phyloP scores from a whole-genome alignment of 1,140 invertebrate genomes.

The Drosophila lini region DNA sequence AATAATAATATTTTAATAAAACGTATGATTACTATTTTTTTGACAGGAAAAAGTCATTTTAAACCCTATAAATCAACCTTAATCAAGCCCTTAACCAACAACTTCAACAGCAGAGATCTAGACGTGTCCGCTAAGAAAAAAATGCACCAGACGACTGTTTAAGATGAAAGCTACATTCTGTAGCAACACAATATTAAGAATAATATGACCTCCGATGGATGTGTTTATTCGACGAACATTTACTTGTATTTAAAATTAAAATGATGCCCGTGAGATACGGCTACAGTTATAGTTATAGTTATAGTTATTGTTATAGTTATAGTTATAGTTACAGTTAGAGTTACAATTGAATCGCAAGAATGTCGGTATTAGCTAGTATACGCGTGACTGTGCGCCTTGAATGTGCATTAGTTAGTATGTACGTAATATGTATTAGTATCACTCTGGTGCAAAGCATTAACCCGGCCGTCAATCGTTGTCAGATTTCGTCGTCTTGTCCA shows the following conservation, averaged over 20 bases:
- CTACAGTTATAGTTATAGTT: slow-evolving; percentile 59
- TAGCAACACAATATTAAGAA: not conserved
- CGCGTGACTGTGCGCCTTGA: slow-evolving; percentile 51
- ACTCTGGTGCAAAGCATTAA: slow-evolving; percentile 72
- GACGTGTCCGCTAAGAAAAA: too few relatives aligned
- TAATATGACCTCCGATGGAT: not conserved
- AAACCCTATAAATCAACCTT: too few relatives aligned
- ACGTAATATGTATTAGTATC: slow-evolving; percentile 77
- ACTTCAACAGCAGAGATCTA: too few relatives aligned
- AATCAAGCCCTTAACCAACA: too few relatives aligned
- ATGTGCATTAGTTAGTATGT: slow-evolving; percentile 75
- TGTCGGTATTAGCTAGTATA: slow-evolving; percentile 56
- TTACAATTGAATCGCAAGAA: slow-evolving; percentile 67
- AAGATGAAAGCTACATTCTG: not conserved
- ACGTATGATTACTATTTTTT: too few relatives aligned
- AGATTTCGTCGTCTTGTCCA: slow-evolving; percentile 1
- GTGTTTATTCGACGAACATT: slow-evolving; percentile 63
- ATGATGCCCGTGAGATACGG: slow-evolving; percentile 60
- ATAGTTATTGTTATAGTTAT: slow-evolving; percentile 38
- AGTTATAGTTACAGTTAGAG: slow-evolving; percentile 49
- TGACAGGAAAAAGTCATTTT: too few relatives aligned
- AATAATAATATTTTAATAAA: too few relatives aligned
- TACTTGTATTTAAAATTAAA: slow-evolving; percentile 67
- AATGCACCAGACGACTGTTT: too few relatives aligned
- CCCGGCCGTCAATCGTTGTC: slow-evolving; percentile 6